Evolutionary conservation across 2,113 vertebrate species (phyloP).

Genomic region (Scalopus aquaticus): DNA sequence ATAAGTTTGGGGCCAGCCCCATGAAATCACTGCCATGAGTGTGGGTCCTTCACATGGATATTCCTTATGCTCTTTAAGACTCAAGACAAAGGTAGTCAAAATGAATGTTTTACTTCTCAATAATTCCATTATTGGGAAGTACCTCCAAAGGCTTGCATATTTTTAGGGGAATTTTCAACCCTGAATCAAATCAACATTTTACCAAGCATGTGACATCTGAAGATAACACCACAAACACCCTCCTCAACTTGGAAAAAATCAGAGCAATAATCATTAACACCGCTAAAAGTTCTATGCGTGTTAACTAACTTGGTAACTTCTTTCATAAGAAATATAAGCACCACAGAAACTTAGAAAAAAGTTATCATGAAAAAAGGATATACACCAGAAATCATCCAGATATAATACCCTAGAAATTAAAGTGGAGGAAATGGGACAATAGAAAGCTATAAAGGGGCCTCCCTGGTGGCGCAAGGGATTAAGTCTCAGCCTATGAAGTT

Average conservation of each 20-base stretch:
- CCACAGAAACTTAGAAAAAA: background rate
- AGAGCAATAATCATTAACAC: background rate
- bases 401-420: background rate
- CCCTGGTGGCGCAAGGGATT: no score
- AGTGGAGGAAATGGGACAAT: background rate
- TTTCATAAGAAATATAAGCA: background rate
- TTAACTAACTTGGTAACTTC: background rate
- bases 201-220: background rate
- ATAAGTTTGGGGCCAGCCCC: background rate
- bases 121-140: no score
- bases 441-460: background rate
- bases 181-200: background rate
- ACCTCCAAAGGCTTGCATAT: background rate
- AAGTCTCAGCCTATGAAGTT: no score
- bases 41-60: fast-evolving
- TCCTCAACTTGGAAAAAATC: background rate
- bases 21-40: background rate
- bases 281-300: background rate
- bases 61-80: background rate
- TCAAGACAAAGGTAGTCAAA: background rate
- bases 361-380: background rate
- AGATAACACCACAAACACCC: background rate
- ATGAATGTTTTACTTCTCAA: background rate
- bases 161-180: background rate
- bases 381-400: background rate